These are phyloP conservation scores for Corbicula japonica DNA, from an alignment of 2,888 invertebrate genomes.

Conservation along the genomic window DNA sequence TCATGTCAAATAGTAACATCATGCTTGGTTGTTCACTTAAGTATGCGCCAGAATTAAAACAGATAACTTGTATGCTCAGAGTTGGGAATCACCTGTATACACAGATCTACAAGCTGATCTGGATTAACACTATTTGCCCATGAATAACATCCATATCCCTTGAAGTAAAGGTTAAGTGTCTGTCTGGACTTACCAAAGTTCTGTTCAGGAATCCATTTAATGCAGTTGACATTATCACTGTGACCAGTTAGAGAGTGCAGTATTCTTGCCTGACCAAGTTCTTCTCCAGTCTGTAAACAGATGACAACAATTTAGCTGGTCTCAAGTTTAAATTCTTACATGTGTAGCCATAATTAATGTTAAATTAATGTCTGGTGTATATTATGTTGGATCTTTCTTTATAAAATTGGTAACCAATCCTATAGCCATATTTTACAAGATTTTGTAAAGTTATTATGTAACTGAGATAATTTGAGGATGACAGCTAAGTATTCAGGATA, in stretches of 20 bases:
- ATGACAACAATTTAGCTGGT: background rate
- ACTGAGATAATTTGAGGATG: too few species aligned
- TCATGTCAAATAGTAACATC: too few species aligned
- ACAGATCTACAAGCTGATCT: too few species aligned
- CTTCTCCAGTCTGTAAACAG: constrained; percentile 10
- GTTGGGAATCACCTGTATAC: too few species aligned
- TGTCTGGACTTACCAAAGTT: constrained; percentile 21
- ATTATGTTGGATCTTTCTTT: background rate
- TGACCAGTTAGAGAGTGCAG: constrained; percentile 87
- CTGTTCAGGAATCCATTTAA: constrained; percentile 89
- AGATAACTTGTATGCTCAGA: too few species aligned
- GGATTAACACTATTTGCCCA: too few species aligned
- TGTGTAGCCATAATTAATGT: background rate
- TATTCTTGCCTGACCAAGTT: constrained; percentile 27
- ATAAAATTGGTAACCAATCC: background rate
- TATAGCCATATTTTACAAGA: background rate
- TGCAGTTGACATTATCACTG: constrained; percentile 91
- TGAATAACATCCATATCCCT: too few species aligned
- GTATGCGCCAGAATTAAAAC: too few species aligned
- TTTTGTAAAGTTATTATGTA: too few species aligned
- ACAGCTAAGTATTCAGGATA: too few species aligned
- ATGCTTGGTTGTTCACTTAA: too few species aligned
- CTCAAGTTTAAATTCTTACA: too few species aligned
- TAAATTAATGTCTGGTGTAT: background rate
- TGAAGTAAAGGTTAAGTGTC: background rate